A percentile compares a stretch with the other conserved stretches of the same genome.
phyloP scores from a whole-genome alignment of 2,113 vertebrate species.

The Mesembrinibis cayennensis region DNA sequence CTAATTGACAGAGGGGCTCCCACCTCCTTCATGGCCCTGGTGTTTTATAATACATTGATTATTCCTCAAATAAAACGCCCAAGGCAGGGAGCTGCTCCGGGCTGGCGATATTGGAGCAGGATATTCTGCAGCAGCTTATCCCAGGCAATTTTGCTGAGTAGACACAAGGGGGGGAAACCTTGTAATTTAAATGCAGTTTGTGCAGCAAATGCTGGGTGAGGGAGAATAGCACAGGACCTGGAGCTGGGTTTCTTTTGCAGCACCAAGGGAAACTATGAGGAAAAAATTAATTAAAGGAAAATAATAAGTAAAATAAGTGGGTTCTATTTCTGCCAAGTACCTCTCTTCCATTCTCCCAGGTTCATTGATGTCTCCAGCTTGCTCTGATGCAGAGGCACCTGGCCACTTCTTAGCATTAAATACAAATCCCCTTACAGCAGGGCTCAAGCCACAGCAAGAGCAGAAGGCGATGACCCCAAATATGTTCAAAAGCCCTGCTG shows the following conservation, averaged over 20 bases:
- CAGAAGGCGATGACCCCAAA: not conserved
- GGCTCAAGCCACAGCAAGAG: not conserved
- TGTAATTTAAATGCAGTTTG: not conserved
- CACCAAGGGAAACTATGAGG: not conserved
- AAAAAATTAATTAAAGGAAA: not conserved
- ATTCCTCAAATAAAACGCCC: not conserved
- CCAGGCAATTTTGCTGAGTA: not conserved
- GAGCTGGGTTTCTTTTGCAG: not conserved
- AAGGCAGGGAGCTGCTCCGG: not conserved
- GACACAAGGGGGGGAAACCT: not conserved
- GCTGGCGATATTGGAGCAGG: accelerated
- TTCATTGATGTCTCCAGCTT: not conserved
- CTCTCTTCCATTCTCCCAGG: not conserved
- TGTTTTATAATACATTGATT: not conserved
- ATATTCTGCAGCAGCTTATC: not conserved
- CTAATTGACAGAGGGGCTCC: not conserved
- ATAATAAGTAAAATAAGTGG: not conserved
- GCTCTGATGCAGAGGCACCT: not conserved
- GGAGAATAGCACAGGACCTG: not conserved
- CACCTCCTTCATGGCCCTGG: not conserved
- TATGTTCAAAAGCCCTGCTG: accelerated
- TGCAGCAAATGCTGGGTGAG: accelerated
- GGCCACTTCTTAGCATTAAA: not conserved
- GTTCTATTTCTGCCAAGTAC: not conserved
- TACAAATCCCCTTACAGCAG: not conserved